Conservation (phyloP, 2,888 invertebrate genomes). For the Drosophila anceps region DNA sequence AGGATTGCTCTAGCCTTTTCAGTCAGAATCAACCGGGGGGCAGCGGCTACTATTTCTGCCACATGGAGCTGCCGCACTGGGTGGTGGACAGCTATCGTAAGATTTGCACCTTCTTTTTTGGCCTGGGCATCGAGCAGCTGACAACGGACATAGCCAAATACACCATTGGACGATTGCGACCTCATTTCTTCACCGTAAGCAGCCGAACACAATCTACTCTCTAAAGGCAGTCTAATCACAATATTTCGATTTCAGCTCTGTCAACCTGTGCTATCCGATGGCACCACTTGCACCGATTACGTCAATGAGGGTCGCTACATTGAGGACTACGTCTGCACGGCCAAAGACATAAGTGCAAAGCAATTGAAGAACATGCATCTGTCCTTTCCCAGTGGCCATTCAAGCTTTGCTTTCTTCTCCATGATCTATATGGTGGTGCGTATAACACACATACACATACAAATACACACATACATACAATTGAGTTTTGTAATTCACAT, state of each 20-base stretch:
- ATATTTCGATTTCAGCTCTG: slow-evolving; percentile 88
- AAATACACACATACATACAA: neutral
- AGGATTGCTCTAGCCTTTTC: slow-evolving; percentile 40
- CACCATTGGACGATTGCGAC: slow-evolving; percentile 95
- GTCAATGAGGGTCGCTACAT: slow-evolving; percentile 89
- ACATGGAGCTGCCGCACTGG: slow-evolving; percentile 89
- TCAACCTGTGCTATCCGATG: slow-evolving; percentile 88
- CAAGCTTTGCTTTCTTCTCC: slow-evolving; percentile 94
- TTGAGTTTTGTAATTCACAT: neutral
- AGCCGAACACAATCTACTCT: neutral
- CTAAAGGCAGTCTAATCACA: neutral
- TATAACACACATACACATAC: slow-evolving; percentile 63
- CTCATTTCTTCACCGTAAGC: slow-evolving; percentile 94
- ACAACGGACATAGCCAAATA: slow-evolving; percentile 97
- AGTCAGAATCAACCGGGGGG: slow-evolving; percentile 68
- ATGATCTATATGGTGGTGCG: slow-evolving; percentile 94
- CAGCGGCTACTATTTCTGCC: slow-evolving; percentile 87
- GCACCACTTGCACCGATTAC: slow-evolving; percentile 87
- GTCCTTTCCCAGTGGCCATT: slow-evolving; percentile 96
- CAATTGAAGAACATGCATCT: slow-evolving; percentile 91
- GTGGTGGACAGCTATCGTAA: slow-evolving; percentile 90
- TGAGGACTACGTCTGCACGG: slow-evolving; percentile 89
- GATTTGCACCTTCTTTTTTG: slow-evolving; percentile 94
- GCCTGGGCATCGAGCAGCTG: slow-evolving; percentile 93
- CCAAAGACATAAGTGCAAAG: slow-evolving; percentile 84